Base-by-base conservation (phyloP, 2,113 vertebrate species). In the Colossoma macropomum region DNA sequence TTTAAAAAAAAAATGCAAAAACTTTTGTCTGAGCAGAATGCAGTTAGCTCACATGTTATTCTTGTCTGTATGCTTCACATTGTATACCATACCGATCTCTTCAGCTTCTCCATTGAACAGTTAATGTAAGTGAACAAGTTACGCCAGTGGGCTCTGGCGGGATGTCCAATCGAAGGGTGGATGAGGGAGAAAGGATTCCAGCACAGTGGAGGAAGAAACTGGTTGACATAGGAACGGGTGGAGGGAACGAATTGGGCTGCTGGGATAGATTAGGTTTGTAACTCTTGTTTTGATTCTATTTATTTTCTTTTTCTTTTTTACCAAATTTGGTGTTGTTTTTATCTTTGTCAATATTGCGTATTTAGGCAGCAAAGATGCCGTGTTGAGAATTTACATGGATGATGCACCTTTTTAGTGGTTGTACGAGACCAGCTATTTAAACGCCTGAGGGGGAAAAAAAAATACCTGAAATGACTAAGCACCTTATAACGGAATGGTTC, bases 81-180 rank as follows among this genome's bases (percentile, higher is more conserved):
- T 91, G 89, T 91, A 91, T 89, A 83, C 88, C 89, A 90, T 91
- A 89, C 92, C 90, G 81, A 91, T 90, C 87, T 90, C 89, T 91
- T 91, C 90, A 89, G 88, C 91, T 92, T 92, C 88, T 93, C 91
- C 91, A 91, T 91, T 92, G 83, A 92, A 90, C 91, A 91, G 90
- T 91, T 90, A 90, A 91, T 90, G 90, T 92, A 89, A 85, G 88
- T 88, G 88, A 88, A 90, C 87, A 86, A 89, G 87, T 92, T 91
- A 88, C 90, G 90, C 92, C 92, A 83, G 77, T 66, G 90, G 90
- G 91, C 91, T 93, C 90, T 90, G 92, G 92, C 89, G 87, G 87
- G 85, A 83, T 85, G 90, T 86, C 84, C 87, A 77, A 79, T 89
- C 87, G 82, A 82, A 28, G 86, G 89, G 74, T 77, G 80, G 79